A percentile compares a stretch with the other conserved stretches of the same genome.
Conservation (phyloP, 2,888 invertebrate genomes). For the Trachelus iudaicus region DNA sequence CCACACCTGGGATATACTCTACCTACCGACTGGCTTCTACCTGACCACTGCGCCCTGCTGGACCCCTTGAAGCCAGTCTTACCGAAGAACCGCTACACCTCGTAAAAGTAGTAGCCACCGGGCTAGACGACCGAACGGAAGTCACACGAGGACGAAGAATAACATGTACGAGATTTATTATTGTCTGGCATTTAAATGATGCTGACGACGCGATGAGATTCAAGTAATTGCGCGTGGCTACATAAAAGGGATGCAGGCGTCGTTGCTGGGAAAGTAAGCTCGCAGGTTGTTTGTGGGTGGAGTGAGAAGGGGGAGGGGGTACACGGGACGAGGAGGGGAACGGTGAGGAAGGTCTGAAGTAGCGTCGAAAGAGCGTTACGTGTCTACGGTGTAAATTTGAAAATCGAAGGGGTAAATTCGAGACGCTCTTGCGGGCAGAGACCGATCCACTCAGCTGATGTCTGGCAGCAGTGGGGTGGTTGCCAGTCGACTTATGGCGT, state of each 20-base stretch:
- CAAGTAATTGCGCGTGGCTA: neutral
- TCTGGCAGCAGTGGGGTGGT: constrained; percentile 22
- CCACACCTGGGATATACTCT: constrained; percentile 5
- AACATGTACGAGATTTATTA: neutral
- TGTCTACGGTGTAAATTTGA: constrained; percentile 1
- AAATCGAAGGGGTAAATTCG: constrained; percentile 2
- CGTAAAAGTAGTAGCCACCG: neutral
- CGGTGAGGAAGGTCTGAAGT: constrained; percentile 3
- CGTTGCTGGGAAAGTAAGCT: neutral
- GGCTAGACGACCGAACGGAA: neutral
- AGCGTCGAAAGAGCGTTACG: constrained; percentile 7
- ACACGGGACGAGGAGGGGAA: neutral
- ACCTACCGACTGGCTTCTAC: constrained; percentile 31
- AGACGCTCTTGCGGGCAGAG: neutral
- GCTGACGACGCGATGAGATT: neutral
- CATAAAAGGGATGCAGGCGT: neutral
- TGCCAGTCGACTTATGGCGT: constrained; percentile 31
- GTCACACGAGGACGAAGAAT: neutral
- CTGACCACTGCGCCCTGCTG: constrained; percentile 2
- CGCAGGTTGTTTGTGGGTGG: neutral
- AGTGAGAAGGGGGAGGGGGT: neutral
- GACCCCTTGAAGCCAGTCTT: no score
- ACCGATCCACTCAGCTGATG: constrained; percentile 42
- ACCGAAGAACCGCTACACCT: neutral
- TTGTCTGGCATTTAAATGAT: neutral